Conservation (phyloP, 2,888 invertebrate genomes). For the Phyllotreta striolata region DNA sequence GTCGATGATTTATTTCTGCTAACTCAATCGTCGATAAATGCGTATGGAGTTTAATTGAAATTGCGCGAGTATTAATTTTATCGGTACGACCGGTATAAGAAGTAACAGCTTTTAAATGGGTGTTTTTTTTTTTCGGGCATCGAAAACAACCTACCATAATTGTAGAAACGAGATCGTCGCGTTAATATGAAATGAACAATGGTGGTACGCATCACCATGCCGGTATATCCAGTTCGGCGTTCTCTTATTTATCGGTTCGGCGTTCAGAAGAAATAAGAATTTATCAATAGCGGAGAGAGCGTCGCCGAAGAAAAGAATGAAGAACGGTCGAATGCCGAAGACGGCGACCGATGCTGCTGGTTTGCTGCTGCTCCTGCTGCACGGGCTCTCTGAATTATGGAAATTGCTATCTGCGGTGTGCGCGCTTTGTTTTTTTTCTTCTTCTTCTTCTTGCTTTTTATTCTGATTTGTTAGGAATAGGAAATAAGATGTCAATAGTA, state of each 20-base stretch:
- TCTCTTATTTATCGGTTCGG: constrained; percentile 54
- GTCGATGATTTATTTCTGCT: too few relatives aligned
- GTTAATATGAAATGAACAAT: constrained; percentile 59
- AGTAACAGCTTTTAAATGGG: too few relatives aligned
- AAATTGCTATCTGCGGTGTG: constrained; percentile 20
- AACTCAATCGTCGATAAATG: too few relatives aligned
- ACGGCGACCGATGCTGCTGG: constrained; percentile 29
- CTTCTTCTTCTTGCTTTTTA: neutral
- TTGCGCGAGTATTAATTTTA: too few relatives aligned
- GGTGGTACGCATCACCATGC: constrained; percentile 57
- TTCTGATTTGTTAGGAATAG: neutral
- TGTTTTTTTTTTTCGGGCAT: constrained; percentile 39
- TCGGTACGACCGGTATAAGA: too few relatives aligned
- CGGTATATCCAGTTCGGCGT: constrained; percentile 52
- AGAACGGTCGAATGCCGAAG: constrained; percentile 43
- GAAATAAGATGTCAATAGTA: neutral
- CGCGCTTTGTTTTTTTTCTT: constrained; percentile 6
- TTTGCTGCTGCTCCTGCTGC: neutral
- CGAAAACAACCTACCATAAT: constrained; percentile 52
- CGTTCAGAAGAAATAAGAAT: constrained; percentile 56
- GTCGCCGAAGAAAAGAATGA: constrained; percentile 39
- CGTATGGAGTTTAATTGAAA: too few relatives aligned
- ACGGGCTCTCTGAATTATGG: constrained; percentile 28
- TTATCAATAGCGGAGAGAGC: constrained; percentile 54
- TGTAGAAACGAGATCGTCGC: constrained; percentile 52